phyloP scores from a whole-genome alignment of 1,140 invertebrate species.

The Vollenhovia emeryi region DNA sequence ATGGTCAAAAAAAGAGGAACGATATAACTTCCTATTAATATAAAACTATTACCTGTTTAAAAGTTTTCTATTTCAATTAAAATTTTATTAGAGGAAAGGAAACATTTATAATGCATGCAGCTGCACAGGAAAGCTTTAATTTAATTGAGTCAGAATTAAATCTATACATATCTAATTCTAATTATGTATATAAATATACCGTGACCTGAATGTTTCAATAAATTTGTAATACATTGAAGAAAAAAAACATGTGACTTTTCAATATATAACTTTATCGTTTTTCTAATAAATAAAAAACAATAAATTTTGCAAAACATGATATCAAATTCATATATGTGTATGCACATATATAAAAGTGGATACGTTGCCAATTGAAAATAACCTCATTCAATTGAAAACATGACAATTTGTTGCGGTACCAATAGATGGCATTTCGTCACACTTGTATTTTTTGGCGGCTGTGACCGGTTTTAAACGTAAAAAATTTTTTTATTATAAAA shows the following conservation, averaged over 20 bases:
- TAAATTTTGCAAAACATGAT: background rate
- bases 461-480: background rate
- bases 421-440: background rate
- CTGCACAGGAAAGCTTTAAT: background rate
- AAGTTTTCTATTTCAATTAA: background rate
- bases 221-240: background rate
- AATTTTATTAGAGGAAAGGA: too few relatives aligned
- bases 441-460: background rate
- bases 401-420: background rate
- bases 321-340: background rate
- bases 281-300: background rate
- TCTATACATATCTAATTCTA: background rate
- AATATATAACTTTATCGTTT: background rate
- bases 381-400: background rate
- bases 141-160: background rate
- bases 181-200: background rate
- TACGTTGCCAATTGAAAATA: constrained; percentile 2
- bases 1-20: background rate
- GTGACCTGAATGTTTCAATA: background rate
- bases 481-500: constrained; percentile 18
- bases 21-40: background rate
- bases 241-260: background rate
- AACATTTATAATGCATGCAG: background rate
- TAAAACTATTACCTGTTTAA: background rate
- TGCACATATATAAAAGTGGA: background rate